phyloP scores from a whole-genome alignment of 2,888 invertebrate genomes.

The Pollenia amentaria region DNA sequence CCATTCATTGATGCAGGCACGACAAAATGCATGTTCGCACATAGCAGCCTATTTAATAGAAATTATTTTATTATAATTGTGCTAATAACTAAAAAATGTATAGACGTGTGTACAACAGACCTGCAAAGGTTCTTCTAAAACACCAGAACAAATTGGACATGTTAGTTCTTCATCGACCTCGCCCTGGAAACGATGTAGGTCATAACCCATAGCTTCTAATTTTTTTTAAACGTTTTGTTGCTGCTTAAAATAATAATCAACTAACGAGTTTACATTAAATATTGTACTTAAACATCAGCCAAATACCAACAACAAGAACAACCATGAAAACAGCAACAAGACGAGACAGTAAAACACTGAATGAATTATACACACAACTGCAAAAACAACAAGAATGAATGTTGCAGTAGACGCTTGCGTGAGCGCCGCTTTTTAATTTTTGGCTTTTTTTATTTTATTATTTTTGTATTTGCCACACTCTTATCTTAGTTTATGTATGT shows the following conservation, averaged over 20 bases:
- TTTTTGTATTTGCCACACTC: constrained; percentile 19
- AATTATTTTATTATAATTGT: not conserved
- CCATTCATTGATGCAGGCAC: constrained; percentile 97
- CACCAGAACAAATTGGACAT: constrained; percentile 98
- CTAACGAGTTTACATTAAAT: constrained; percentile 3
- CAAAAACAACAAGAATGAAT: constrained; percentile 34
- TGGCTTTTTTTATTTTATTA: not conserved
- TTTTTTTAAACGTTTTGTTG: constrained; percentile 18
- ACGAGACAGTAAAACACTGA: constrained; percentile 1
- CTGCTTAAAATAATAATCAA: constrained; percentile 2
- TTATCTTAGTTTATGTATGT: constrained; percentile 10
- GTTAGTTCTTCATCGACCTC: constrained; percentile 98
- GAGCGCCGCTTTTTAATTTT: constrained; percentile 51
- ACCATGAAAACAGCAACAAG: constrained; percentile 21
- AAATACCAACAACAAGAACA: constrained; percentile 9
- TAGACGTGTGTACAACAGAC: constrained; percentile 85
- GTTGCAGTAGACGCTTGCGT: constrained; percentile 63
- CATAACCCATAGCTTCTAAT: constrained; percentile 93
- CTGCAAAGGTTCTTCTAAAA: constrained; percentile 97
- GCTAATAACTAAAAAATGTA: not conserved
- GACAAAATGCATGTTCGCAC: constrained; percentile 98
- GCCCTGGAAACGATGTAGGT: constrained; percentile 96
- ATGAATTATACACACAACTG: constrained; percentile 43
- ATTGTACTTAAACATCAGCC: constrained; percentile 30
- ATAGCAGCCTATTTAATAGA: constrained; percentile 90